Percentiles rank a stretch among this genome's conserved stretches.
Evolutionary conservation across 2,797 vertebrate genomes (phyloP).

Genomic region (Phrynocephalus guinanensis): DNA sequence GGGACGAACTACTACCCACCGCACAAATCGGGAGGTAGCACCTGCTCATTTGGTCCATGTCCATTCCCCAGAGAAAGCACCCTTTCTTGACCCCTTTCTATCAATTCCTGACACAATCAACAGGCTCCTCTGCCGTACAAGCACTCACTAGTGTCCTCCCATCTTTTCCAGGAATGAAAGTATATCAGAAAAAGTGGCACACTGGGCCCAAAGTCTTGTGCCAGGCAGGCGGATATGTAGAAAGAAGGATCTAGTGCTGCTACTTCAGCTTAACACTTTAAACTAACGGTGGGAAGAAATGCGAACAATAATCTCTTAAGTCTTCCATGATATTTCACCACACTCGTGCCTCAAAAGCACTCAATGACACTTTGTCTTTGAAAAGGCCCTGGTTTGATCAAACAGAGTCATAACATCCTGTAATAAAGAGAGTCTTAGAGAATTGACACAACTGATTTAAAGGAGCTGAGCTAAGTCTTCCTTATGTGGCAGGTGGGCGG

Average conservation of each 20-base stretch:
- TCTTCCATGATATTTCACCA: not conserved
- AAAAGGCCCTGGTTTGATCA: constrained; percentile 16
- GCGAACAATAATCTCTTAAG: not conserved
- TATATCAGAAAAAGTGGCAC: too few relatives aligned
- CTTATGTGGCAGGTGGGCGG: not conserved
- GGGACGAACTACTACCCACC: too few relatives aligned
- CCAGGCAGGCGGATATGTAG: too few relatives aligned
- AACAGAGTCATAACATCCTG: not conserved
- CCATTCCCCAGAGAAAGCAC: too few relatives aligned
- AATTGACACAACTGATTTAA: not conserved
- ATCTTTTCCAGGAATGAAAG: too few relatives aligned
- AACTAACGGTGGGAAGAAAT: not conserved
- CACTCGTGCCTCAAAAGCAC: not conserved
- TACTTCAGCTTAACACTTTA: not conserved
- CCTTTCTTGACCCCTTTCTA: too few relatives aligned
- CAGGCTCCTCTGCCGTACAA: too few relatives aligned
- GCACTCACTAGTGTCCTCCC: too few relatives aligned
- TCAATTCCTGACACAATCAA: too few relatives aligned
- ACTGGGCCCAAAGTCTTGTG: too few relatives aligned
- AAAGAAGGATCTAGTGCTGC: not conserved
- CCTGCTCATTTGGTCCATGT: too few relatives aligned
- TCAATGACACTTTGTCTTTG: not conserved
- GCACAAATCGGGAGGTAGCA: too few relatives aligned
- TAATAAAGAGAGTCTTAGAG: not conserved
- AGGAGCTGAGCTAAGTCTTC: not conserved